phyloP scores from a whole-genome alignment of 2,113 vertebrate species.

The Hemichromis elongatus region DNA sequence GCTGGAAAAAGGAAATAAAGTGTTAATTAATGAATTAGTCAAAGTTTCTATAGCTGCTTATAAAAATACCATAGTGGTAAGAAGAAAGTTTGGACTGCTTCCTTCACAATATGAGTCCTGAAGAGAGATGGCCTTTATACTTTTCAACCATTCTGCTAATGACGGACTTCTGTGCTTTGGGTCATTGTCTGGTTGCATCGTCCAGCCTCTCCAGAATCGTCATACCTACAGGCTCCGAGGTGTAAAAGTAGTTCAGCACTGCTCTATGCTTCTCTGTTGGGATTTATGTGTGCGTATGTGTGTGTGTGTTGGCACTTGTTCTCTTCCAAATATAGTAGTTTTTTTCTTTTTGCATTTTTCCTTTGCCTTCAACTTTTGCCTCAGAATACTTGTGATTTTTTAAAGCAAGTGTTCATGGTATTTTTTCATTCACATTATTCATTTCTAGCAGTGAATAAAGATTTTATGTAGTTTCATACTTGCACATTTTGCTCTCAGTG shows the following conservation, averaged over 20 bases:
- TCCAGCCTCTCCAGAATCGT: neutral
- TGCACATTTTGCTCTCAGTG: neutral
- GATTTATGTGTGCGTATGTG: rapidly evolving
- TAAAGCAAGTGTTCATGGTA: neutral
- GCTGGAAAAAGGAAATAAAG: neutral
- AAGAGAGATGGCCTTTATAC: neutral
- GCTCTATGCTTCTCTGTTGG: neutral
- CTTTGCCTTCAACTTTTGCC: neutral
- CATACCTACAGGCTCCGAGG: neutral
- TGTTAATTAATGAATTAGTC: neutral
- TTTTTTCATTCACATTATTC: neutral
- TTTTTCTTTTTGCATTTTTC: neutral
- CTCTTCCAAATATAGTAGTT: neutral
- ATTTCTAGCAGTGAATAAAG: neutral
- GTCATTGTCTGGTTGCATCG: neutral
- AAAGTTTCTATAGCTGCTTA: neutral
- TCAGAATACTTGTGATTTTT: neutral
- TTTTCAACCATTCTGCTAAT: neutral
- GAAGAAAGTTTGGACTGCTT: neutral
- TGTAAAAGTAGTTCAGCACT: neutral
- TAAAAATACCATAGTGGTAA: neutral
- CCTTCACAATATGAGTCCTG: neutral
- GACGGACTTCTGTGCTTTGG: neutral
- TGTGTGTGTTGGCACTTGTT: neutral
- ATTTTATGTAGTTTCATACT: neutral